Evolutionary conservation across 2,113 vertebrate species (phyloP), one percentile per base, ranked within the genome.

Genomic region (Halichoerus grypus): DNA sequence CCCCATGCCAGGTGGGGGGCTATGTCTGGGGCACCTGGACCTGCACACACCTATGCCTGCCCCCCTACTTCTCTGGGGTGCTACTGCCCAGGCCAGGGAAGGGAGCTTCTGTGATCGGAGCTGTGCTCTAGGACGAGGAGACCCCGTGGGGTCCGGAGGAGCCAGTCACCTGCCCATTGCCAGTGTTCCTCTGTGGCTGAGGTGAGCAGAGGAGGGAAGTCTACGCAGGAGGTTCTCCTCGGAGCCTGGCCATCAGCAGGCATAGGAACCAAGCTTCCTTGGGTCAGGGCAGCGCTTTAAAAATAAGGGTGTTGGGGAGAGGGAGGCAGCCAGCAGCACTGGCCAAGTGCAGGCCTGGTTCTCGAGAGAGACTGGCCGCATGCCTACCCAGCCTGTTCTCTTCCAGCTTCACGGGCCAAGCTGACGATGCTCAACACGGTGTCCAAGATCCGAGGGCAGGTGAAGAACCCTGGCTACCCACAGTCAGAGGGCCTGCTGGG

Each of bases 361-460:
- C 19, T 9, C 14, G 10, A 81, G 55, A 7, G 33, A 83, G 46
- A 7, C 31, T 13, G n/a, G 72, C 36, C 4, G 1, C 22, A 1
- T 14, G 0, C 67, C 83, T 42, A 67, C 87, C 53, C 16, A 67
- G 67, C 92, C 55, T 46, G 6, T 97, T 39, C 94, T 71, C 0
- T 92, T 94, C 83, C 98, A 99, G 99, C 99, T 51, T 99, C 99
- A 1, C 98, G 99, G 76, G 99, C 99, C 98, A 99, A 99, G 98
- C 99, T 99, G 33, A 99, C 99, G 24, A 99, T 99, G 99, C 98
- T 99, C 57, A 99, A 99, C 99, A 99, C 99, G 0, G 99, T 99
- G 99, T 99, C 99, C 2, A 99, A 99, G 99, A 99, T 99, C 98
- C 99, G 99, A 0, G 99, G 99, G 84, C 99, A 99, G 98, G 99